Evolutionary conservation across 1,140 invertebrate species (phyloP).

Genomic region (Hypsibius dujardini): DNA sequence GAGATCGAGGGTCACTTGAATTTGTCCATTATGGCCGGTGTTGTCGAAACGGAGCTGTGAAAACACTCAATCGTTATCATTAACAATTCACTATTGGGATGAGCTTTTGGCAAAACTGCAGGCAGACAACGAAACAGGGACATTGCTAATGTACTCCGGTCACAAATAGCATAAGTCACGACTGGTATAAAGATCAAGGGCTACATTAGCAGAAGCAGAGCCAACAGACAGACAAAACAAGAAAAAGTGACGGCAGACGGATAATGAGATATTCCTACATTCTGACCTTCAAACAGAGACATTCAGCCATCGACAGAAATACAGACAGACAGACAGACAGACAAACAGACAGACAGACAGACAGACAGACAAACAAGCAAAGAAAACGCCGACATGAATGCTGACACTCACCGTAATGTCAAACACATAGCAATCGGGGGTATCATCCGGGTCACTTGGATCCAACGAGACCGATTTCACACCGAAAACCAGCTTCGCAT

Average conservation of each 20-base stretch:
- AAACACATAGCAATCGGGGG: conserved; percentile 73
- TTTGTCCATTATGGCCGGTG: conserved; percentile 79
- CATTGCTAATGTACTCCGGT: too few species aligned
- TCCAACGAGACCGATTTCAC: conserved; percentile 75
- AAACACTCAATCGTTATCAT: background rate
- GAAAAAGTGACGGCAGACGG: too few species aligned
- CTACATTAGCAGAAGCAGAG: too few species aligned
- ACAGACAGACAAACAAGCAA: background rate
- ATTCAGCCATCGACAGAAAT: conserved; percentile 21
- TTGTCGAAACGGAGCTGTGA: conserved; percentile 63
- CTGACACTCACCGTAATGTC: conserved; percentile 47
- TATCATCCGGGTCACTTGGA: conserved; percentile 55
- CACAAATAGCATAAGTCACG: too few species aligned
- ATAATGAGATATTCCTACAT: background rate
- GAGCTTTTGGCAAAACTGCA: background rate
- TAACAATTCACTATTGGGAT: background rate
- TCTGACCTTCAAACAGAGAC: too few species aligned
- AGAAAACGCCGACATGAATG: conserved; percentile 20
- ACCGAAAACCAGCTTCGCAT: conserved; percentile 49
- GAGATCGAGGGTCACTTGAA: conserved; percentile 59
- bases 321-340: background rate
- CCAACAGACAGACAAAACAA: too few species aligned
- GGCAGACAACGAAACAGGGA: background rate
- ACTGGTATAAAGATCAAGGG: too few species aligned
- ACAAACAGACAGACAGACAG: background rate